Evolutionary conservation across 2,888 invertebrate genomes (phyloP), one percentile per base, ranked within the genome.

Genomic region (Cheilosia impressa): DNA sequence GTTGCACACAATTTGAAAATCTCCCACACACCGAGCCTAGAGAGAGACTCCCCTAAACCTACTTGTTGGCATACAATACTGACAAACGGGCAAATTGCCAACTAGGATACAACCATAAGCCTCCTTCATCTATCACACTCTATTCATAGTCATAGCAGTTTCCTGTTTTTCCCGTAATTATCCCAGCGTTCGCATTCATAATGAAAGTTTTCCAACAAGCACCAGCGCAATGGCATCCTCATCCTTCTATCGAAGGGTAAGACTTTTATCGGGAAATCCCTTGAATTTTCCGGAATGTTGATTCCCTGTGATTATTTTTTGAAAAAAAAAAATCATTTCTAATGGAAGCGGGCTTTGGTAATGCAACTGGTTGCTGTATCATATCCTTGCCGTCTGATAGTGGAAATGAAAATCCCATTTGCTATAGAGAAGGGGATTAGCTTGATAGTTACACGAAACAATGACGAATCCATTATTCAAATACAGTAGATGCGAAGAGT

Each of bases 1-100:
- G 50, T 43, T 66, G 63, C 69, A 75, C 63, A 65, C 69, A 65
- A 71, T 66, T 69, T 75, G 17, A 58, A 72, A 24, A 34, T 52
- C 57, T 55, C 57, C 45, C 69, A 50, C 47, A 72, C 24, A 31
- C 31, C 34, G 41, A 50, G 53, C 22, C 5, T 9, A 10, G 31
- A 38, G 17, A 10, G 24, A 24, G 43, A 60, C 6, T 17, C 15
- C 45, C 62, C 38, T 38, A 50, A 71, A 77, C 45, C 73, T 68
- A 81, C 80, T 85, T 81, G 81, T 81, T 85, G 85, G 85, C 81
- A 77, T 85, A 77, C 68, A 76, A 71, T 53, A 68, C 76, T 68
- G 72, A 85, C 85, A 85, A 85, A 85, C 72, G 77, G 85, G 85
- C 76, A 81, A 85, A 76, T 77, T 85, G 85, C 85, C 85, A 85